Conservation (phyloP, 2,113 vertebrate genomes). For the Brachypodius melanocephalos region DNA sequence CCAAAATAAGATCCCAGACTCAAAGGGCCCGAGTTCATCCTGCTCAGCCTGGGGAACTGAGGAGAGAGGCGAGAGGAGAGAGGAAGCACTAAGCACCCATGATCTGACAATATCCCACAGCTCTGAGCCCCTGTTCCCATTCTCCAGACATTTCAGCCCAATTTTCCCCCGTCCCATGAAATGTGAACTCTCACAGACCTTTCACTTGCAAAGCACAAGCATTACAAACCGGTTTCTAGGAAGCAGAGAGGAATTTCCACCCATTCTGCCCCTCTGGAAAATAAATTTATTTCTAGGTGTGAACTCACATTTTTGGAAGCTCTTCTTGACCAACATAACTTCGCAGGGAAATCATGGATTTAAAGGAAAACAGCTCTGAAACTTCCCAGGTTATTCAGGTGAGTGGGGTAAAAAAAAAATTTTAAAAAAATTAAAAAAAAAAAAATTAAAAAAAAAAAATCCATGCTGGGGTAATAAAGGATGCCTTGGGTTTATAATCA, state of each 20-base stretch:
- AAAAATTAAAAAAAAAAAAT: too few relatives aligned
- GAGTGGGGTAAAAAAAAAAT: background rate
- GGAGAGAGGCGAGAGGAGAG: background rate
- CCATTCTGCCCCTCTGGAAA: background rate
- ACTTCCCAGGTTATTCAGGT: background rate
- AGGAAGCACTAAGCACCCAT: background rate
- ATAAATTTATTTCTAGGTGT: fast-evolving
- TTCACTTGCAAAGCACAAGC: background rate
- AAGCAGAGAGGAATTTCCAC: background rate
- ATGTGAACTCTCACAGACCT: background rate
- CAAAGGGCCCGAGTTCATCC: background rate
- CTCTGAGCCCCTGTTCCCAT: background rate
- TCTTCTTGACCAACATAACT: background rate
- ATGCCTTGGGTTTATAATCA: background rate
- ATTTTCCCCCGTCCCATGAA: background rate
- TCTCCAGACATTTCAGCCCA: background rate
- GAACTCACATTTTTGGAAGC: background rate
- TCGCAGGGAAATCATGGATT: fast-evolving
- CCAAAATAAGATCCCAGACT: background rate
- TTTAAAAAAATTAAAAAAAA: too few relatives aligned
- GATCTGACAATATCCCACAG: background rate
- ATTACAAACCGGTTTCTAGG: background rate
- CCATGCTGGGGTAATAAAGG: background rate
- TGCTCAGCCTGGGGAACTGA: background rate
- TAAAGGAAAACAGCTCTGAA: background rate